These are phyloP conservation scores for Pyralis farinalis DNA, from an alignment of 2,888 invertebrate genomes.

Conservation along the genomic window DNA sequence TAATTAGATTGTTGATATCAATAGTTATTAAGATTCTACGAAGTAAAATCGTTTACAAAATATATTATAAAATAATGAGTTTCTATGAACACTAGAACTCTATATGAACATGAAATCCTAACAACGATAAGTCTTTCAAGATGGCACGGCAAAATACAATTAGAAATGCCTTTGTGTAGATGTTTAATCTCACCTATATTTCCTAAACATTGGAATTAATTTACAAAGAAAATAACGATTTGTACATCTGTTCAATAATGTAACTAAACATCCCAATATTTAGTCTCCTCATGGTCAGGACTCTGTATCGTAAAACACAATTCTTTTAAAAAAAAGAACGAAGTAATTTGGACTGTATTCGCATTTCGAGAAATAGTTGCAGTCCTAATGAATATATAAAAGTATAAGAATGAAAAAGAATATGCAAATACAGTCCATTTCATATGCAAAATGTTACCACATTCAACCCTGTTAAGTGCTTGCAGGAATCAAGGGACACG, in stretches of 20 bases:
- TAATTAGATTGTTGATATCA: conserved; percentile 38
- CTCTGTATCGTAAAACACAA: conserved; percentile 52
- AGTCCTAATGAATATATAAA: not conserved
- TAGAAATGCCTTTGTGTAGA: conserved; percentile 70
- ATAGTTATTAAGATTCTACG: conserved; percentile 46
- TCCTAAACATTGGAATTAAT: conserved; percentile 76
- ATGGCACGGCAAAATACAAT: conserved; percentile 73
- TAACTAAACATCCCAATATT: conserved; percentile 71
- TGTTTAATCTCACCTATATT: conserved; percentile 55
- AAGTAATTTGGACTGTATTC: conserved; percentile 46
- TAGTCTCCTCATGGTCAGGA: conserved; percentile 59
- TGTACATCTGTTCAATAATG: conserved; percentile 68
- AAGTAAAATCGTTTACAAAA: conserved; percentile 54
- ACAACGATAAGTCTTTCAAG: conserved; percentile 79
- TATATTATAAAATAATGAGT: conserved; percentile 72
- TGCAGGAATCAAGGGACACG: conserved; percentile 76
- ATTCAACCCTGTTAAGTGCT: conserved; percentile 73
- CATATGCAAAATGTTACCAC: conserved; percentile 66
- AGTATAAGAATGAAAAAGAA: conserved; percentile 15
- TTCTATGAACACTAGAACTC: conserved; percentile 78
- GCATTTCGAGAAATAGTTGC: conserved; percentile 24
- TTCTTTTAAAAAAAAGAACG: conserved; percentile 42
- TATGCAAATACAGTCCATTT: conserved; percentile 56
- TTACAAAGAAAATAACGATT: conserved; percentile 72
- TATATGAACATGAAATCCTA: conserved; percentile 80